These are phyloP conservation scores for Orgyia antiqua DNA, from an alignment of 2,888 invertebrate genomes.

Conservation along the genomic window DNA sequence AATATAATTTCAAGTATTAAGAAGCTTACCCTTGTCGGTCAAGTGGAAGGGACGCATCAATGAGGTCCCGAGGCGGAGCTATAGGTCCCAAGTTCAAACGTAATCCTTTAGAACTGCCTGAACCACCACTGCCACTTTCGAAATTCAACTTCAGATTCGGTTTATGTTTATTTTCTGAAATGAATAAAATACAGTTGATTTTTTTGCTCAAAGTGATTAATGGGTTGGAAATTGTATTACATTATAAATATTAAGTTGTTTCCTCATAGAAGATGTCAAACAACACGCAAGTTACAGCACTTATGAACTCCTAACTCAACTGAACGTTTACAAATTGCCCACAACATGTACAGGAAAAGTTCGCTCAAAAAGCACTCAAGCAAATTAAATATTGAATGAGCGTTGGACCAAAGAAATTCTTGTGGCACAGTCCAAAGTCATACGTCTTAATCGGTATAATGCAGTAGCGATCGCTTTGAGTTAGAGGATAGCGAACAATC, in stretches of 20 bases:
- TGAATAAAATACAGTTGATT: too few species aligned
- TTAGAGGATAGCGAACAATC: conserved; percentile 52
- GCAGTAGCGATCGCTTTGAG: conserved; percentile 58
- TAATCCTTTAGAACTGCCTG: conserved; percentile 73
- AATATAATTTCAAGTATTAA: neutral
- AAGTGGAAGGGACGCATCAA: conserved; percentile 88
- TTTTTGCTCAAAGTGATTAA: too few species aligned
- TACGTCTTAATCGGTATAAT: conserved; percentile 75
- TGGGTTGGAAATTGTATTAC: too few species aligned
- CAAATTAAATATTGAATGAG: conserved; percentile 72
- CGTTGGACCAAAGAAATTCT: conserved; percentile 51
- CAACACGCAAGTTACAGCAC: conserved; percentile 41
- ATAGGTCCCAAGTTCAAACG: conserved; percentile 84
- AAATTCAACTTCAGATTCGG: conserved; percentile 88
- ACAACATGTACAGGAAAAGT: conserved; percentile 60
- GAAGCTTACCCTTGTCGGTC: conserved; percentile 89
- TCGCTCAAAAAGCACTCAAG: conserved; percentile 72
- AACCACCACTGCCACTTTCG: conserved; percentile 72
- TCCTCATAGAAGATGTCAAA: conserved; percentile 41
- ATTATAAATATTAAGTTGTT: conserved; percentile 21
- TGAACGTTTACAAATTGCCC: conserved; percentile 72
- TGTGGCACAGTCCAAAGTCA: conserved; percentile 61
- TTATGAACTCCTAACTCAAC: conserved; percentile 59
- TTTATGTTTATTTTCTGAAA: conserved; percentile 78
- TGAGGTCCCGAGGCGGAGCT: conserved; percentile 83